Base-by-base conservation (phyloP, 2,797 vertebrate genomes). In the Ctenochaetus hawaiiensis region DNA sequence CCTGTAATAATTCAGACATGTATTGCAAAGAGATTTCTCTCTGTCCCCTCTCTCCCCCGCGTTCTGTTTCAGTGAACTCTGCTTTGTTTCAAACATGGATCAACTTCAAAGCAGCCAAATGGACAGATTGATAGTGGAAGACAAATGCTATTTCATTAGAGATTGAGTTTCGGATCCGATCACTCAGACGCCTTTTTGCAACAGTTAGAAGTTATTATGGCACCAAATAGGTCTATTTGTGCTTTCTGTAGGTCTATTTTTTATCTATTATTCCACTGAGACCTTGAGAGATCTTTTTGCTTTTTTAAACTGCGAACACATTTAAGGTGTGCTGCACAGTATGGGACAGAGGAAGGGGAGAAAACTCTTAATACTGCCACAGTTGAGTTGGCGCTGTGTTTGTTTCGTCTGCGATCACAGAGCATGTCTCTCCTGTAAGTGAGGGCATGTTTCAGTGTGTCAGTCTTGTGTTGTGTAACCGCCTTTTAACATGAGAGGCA, bases 1-100 rank as follows among this genome's bases (percentile, higher is more conserved):
- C 89, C 90, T 67, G 86, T 91, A 92, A 94, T 94, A 94, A 95
- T 92, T 94, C 90, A 94, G 89, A 90, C 86, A 91, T 87, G 88
- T 88, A 93, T 92, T 90, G 83, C 84, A 87, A 84, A 84, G 82
- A 86, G 84, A 87, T 83, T 86, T 88, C 74, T 83, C 71, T 72
- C 71, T 72, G 71, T 70, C 34, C 22, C 57, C 65, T 61, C 52
- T 65, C 86, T 89, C 90, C 89, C 87, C 88, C 89, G 69, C 57
- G 59, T 88, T 91, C 84, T 81, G 78, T 89, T 88, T 82, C 84
- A 81, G 56, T 49, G 82, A 92, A 72, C 80, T 86, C 91, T 87
- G 87, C 87, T 93, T 90, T 92, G 87, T 89, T 93, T 94, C 86
- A 91, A 91, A 94, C 78, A 82, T 89, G 91, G 91, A 91, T 94